Conservation (phyloP, 2,888 invertebrate genomes). For the Blastobasis adustella region DNA sequence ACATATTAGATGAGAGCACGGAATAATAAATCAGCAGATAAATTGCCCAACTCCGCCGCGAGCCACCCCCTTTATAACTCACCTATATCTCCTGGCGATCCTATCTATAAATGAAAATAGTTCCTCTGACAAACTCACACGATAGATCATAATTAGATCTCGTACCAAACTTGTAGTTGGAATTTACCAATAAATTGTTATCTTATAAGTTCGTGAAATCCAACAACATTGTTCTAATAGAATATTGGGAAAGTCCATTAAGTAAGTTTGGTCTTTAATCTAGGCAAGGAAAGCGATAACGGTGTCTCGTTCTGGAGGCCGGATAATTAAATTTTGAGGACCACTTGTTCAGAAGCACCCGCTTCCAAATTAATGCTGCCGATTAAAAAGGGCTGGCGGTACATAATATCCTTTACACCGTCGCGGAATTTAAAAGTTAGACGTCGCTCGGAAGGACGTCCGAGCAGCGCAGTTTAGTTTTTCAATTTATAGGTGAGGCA, state of each 20-base stretch:
- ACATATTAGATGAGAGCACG: neutral
- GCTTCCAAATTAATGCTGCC: slow-evolving; percentile 19
- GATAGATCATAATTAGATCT: too few species aligned
- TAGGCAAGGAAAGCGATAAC: slow-evolving; percentile 28
- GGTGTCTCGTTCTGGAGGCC: slow-evolving; percentile 22
- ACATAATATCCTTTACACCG: slow-evolving; percentile 10
- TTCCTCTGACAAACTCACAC: neutral
- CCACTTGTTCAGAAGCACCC: slow-evolving; percentile 26
- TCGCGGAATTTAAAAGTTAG: neutral
- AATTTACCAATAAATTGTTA: too few species aligned
- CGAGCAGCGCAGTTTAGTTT: slow-evolving; percentile 8
- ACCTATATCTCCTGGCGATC: neutral
- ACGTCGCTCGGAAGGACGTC: neutral
- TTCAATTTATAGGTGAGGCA: slow-evolving; percentile 16
- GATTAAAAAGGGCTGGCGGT: slow-evolving; percentile 23
- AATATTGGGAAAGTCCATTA: slow-evolving; percentile 12
- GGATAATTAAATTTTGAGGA: slow-evolving; percentile 30
- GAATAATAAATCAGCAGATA: slow-evolving; percentile 4
- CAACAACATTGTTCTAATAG: slow-evolving; percentile 14
- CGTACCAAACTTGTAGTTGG: too few species aligned
- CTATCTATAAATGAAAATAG: neutral
- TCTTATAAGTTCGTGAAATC: too few species aligned
- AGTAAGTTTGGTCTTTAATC: slow-evolving; percentile 20
- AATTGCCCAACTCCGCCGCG: neutral
- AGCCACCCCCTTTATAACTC: neutral